Evolutionary conservation across 1,140 invertebrate genomes (phyloP).

Genomic region (Fopius arisanus): DNA sequence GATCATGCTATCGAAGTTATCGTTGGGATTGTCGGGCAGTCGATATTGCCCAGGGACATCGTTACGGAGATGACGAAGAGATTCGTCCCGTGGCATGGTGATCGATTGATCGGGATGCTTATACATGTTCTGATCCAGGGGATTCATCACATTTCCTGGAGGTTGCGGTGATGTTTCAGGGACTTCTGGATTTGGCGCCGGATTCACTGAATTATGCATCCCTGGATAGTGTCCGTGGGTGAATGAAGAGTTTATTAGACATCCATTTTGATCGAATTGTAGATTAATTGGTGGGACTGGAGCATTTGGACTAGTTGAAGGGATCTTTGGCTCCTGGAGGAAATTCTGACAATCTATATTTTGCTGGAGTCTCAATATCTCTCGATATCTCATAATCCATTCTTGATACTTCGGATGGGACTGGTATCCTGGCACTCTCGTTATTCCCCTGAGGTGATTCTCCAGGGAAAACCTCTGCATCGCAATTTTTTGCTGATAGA

Average conservation of each 20-base stretch:
- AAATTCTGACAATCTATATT: conserved; percentile 52
- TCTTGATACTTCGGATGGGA: conserved; percentile 61
- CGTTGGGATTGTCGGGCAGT: conserved; percentile 14
- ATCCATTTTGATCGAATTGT: conserved; percentile 61
- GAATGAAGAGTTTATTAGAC: conserved; percentile 57
- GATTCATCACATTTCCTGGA: not conserved
- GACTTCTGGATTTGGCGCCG: conserved; percentile 24
- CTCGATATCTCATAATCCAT: conserved; percentile 52
- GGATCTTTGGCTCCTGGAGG: conserved; percentile 46
- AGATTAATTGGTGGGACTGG: conserved; percentile 56
- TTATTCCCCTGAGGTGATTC: conserved; percentile 53
- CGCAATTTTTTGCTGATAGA: conserved; percentile 56
- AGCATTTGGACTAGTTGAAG: conserved; percentile 34
- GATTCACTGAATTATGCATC: conserved; percentile 33
- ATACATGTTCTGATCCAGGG: conserved; percentile 17
- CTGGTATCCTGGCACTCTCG: conserved; percentile 55
- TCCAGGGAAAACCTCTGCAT: conserved; percentile 56
- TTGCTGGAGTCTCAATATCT: conserved; percentile 55
- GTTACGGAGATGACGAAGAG: not conserved
- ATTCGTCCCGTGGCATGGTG: conserved; percentile 16
- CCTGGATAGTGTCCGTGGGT: conserved; percentile 42
- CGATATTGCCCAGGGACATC: not conserved
- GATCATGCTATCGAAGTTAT: conserved; percentile 21
- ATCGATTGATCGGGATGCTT: conserved; percentile 39
- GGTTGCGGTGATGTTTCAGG: conserved; percentile 19